Percentiles rank a stretch among this genome's conserved stretches.
These are phyloP conservation scores for Berghia stephanieae DNA, from an alignment of 1,140 invertebrate genomes.

Conservation along the genomic window DNA sequence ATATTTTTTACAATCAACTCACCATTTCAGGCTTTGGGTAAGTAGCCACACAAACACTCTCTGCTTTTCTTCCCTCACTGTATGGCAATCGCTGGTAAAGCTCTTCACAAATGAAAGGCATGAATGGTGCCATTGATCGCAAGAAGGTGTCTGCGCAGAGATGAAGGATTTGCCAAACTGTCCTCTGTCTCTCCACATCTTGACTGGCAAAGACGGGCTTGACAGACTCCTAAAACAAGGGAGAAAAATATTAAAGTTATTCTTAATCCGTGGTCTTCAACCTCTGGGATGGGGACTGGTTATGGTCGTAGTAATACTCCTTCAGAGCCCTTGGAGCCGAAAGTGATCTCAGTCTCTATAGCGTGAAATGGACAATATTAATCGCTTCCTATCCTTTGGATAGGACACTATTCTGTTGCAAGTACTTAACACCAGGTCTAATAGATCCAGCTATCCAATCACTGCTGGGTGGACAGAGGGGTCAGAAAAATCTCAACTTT, in stretches of 20 bases:
- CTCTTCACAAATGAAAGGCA: slow-evolving; percentile 64
- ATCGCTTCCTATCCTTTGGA: no score
- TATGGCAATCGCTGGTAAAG: slow-evolving; percentile 55
- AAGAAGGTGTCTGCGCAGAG: slow-evolving; percentile 50
- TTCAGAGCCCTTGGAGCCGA: no score
- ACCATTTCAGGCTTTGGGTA: slow-evolving; percentile 53
- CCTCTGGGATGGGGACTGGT: no score
- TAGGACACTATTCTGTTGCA: no score
- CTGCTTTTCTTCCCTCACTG: slow-evolving; percentile 30
- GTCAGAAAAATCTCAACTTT: no score
- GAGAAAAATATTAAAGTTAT: no score
- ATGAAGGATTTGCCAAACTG: slow-evolving; percentile 50
- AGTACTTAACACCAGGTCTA: no score
- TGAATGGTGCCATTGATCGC: slow-evolving; percentile 55
- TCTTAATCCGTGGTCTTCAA: not conserved
- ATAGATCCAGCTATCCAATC: no score
- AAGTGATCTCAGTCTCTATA: no score
- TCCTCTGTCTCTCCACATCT: slow-evolving; percentile 70
- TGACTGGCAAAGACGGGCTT: slow-evolving; percentile 71
- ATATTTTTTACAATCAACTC: slow-evolving; percentile 7
- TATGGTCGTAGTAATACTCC: no score
- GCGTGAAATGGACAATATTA: no score
- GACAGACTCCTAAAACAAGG: slow-evolving; percentile 71
- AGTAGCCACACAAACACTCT: slow-evolving; percentile 50
- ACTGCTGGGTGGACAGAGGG: no score